These are phyloP conservation scores for Xenopus borealis DNA, from an alignment of 2,113 vertebrate species.

Conservation along the genomic window DNA sequence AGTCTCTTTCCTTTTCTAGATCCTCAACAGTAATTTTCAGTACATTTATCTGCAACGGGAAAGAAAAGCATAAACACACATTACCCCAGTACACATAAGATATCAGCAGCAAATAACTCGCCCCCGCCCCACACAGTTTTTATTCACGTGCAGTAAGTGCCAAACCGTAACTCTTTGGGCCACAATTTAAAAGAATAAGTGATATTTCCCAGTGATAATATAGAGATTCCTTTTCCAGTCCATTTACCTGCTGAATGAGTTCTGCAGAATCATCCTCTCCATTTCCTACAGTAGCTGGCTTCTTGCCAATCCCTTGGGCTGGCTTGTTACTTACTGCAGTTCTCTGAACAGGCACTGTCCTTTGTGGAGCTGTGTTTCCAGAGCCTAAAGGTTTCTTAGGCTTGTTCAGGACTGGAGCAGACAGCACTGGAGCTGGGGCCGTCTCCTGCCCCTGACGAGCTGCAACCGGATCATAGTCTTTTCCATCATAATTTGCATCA, in stretches of 20 bases:
- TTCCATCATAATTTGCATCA: constrained; percentile 69
- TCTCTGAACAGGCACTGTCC: constrained; percentile 81
- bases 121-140: too few species aligned
- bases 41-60: constrained; percentile 74
- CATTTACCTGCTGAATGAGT: constrained; percentile 81
- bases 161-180: too few species aligned
- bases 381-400: constrained; percentile 82
- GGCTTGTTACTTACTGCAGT: constrained; percentile 75
- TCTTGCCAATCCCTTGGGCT: constrained; percentile 66
- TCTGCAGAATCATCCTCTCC: constrained; percentile 83
- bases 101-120: too few species aligned
- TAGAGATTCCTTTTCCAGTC: too few species aligned
- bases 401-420: constrained; percentile 80
- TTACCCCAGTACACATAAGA: too few species aligned
- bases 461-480: constrained; percentile 77
- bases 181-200: too few species aligned
- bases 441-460: constrained; percentile 80
- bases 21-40: constrained; percentile 91
- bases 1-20: constrained; percentile 97
- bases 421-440: constrained; percentile 62
- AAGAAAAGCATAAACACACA: neutral
- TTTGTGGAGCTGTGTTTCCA: constrained; percentile 71
- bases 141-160: too few species aligned
- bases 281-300: constrained; percentile 67
- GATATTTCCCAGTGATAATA: too few species aligned